A percentile compares a stretch with the other conserved stretches of the same genome.
Conservation (phyloP, 2,797 vertebrate genomes). For the Phalloptychus januarius region DNA sequence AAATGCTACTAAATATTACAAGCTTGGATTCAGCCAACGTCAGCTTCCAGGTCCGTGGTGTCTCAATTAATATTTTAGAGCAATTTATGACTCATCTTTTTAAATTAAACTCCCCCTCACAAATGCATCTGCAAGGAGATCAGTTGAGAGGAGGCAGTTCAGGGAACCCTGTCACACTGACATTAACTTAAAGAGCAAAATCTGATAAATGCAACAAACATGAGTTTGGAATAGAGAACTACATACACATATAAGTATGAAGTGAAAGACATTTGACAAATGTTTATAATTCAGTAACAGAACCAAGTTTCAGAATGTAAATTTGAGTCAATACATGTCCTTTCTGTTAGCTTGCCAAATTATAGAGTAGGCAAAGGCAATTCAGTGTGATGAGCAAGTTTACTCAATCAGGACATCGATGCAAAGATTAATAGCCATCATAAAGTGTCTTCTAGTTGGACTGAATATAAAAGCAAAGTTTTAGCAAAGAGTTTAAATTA, state of each 20-base stretch:
- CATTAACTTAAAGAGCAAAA: conserved; percentile 34
- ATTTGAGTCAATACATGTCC: not conserved
- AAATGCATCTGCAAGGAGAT: conserved; percentile 50
- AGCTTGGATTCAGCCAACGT: conserved; percentile 38
- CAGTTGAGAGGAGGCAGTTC: conserved; percentile 38
- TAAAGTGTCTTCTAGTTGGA: no score
- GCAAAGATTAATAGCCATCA: no score
- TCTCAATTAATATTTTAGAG: conserved; percentile 33
- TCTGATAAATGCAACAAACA: conserved; percentile 4
- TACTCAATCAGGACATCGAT: not conserved
- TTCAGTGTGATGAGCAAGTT: not conserved
- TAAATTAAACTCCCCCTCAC: conserved; percentile 42
- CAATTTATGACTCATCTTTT: conserved; percentile 47
- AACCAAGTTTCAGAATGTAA: not conserved
- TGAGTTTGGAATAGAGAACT: not conserved
- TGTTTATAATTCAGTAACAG: not conserved
- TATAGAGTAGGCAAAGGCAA: no score
- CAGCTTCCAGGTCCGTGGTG: conserved; percentile 34
- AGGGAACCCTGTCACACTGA: conserved; percentile 14
- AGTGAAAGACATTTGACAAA: not conserved
- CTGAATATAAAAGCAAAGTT: not conserved
- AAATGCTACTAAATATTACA: conserved; percentile 33
- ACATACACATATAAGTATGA: not conserved
- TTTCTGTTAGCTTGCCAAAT: no score
- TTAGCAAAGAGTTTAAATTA: not conserved